Base-by-base conservation (phyloP, 2,888 invertebrate species). In the Oscheius sp. region DNA sequence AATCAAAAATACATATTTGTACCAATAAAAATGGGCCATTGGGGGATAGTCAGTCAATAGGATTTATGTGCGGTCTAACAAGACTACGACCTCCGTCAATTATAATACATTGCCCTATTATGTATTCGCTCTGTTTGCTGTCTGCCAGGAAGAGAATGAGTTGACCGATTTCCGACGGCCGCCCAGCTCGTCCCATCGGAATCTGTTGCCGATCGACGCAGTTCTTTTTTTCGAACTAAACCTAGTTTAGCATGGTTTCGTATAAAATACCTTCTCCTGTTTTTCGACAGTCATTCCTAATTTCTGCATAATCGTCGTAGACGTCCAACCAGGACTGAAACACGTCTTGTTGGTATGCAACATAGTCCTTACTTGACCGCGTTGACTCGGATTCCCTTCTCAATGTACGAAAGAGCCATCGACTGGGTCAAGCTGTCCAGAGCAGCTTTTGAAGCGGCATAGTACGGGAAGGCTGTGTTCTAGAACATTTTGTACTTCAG, bases 241-340 rank as follows among this genome's bases (percentile, higher is more conserved):
- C 3, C 42, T 42, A 5, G 3, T 42, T 7, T 42, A 42, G 3
- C 42, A 5, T 7, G 42, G 7, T 58, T 11, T 21, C 32, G 7
- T 58, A 9, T 5, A 58, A 58, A 42, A 42, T 42, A 42, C 42
- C 11, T n/a, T 33, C 4, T 21, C 33, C 21, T 32, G 21, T 11
- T 58, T 2, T 11, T 58, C 58, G 5, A 3, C 32, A 11, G 32
- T 32, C 58, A 58, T 58, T 58, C 58, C 58, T 32, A 58, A 11
- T 58, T 58, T 58, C 33, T 58, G 32, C 58, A 33, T 58, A 29
- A 58, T 58, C 11, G 21, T 32, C 3, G 58, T 58, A 4, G 58
- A 32, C 11, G 58, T 58, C 58, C 58, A 58, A 5, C 58, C 58
- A 21, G 58, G 58, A 53, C 53, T 53, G 50, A 53, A 53, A 53